Percentiles rank a stretch among this genome's conserved stretches.
Evolutionary conservation across 2,888 invertebrate genomes (phyloP).

Genomic region (Clanis bilineata): DNA sequence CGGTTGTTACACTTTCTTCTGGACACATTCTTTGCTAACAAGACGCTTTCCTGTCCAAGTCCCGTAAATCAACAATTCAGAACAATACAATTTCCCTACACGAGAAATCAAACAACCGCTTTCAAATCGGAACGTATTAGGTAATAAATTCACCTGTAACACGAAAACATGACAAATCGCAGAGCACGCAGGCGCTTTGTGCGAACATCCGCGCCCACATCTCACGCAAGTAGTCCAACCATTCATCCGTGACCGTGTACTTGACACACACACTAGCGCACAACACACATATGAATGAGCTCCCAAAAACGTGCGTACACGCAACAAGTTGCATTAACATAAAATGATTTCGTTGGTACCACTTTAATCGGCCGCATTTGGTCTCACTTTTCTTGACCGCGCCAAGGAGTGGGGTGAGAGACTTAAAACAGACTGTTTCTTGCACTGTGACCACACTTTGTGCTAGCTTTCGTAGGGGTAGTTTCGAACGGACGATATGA

Average conservation of each 20-base stretch:
- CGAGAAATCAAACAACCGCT: constrained; percentile 1
- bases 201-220: constrained; percentile 22
- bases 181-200: constrained; percentile 3
- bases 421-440: constrained; percentile 74
- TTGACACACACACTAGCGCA: constrained; percentile 30
- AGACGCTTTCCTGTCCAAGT: background rate
- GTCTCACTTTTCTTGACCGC: constrained; percentile 72
- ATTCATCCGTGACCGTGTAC: constrained; percentile 42
- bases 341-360: constrained; percentile 67
- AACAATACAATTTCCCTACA: constrained; percentile 1
- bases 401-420: constrained; percentile 70
- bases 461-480: constrained; percentile 72
- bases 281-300: constrained; percentile 49
- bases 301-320: constrained; percentile 58
- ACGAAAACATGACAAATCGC: constrained; percentile 2
- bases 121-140: constrained; percentile 1
- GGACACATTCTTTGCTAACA: background rate
- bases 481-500: constrained; percentile 66
- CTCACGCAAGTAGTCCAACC: constrained; percentile 39
- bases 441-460: constrained; percentile 70
- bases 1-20: background rate
- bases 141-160: constrained; percentile 12
- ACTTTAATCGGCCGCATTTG: constrained; percentile 70
- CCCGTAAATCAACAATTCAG: background rate
- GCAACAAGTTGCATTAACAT: constrained; percentile 62